Conservation (phyloP, 2,797 vertebrate genomes). For the Crax fasciolata region DNA sequence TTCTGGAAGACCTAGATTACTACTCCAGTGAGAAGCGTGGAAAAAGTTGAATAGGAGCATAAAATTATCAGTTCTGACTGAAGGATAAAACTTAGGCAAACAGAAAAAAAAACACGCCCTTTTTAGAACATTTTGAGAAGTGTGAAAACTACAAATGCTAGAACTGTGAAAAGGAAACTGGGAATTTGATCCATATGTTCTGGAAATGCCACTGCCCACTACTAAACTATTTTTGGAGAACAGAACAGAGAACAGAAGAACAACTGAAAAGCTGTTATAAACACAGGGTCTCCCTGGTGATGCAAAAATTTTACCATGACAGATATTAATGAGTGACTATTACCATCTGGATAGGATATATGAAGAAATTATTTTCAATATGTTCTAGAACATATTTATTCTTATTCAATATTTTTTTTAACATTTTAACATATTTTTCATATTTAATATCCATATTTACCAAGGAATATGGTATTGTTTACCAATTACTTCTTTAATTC, state of each 20-base stretch:
- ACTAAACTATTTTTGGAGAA: conserved; percentile 71
- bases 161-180: conserved; percentile 76
- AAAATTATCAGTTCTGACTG: conserved; percentile 45
- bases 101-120: conserved; percentile 16
- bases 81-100: conserved; percentile 56
- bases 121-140: conserved; percentile 73
- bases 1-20: conserved; percentile 38
- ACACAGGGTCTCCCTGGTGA: conserved; percentile 69
- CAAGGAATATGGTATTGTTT: background rate
- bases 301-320: conserved; percentile 27
- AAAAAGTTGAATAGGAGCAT: conserved; percentile 21
- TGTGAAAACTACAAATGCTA: conserved; percentile 77
- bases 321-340: conserved; percentile 44
- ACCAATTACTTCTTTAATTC: background rate
- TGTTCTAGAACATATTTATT: background rate
- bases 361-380: background rate
- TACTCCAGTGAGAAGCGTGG: conserved; percentile 51
- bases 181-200: conserved; percentile 77
- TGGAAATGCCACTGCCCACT: conserved; percentile 78
- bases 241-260: conserved; percentile 63
- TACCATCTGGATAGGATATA: background rate
- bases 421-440: too few relatives aligned
- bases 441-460: background rate
- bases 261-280: conserved; percentile 64
- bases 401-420: too few relatives aligned